Conservation (phyloP, 1,140 invertebrate genomes). For the Phortica variegata region DNA sequence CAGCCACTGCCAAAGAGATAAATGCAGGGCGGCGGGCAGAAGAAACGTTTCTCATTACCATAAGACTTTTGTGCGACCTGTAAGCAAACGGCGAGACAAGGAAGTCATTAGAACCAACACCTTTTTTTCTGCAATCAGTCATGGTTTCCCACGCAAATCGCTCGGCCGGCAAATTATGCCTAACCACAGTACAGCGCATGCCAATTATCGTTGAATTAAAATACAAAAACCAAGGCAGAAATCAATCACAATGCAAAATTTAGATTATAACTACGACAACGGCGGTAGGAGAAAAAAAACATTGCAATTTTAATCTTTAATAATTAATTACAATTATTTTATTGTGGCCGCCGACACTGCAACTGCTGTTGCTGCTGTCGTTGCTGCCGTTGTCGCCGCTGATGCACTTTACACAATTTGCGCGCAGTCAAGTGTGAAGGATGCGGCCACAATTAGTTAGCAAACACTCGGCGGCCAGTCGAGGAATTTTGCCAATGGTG, state of each 20-base stretch:
- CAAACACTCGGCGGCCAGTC: conserved; percentile 25
- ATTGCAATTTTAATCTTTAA: conserved; percentile 47
- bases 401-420: conserved; percentile 43
- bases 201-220: too few relatives aligned
- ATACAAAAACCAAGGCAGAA: too few relatives aligned
- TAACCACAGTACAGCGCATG: too few relatives aligned
- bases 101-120: too few relatives aligned
- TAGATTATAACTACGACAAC: conserved; percentile 39
- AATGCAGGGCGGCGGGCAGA: conserved; percentile 99
- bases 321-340: conserved; percentile 55
- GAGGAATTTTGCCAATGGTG: conserved; percentile 34
- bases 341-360: conserved; percentile 21
- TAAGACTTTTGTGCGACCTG: conserved; percentile 97
- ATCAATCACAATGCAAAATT: conserved; percentile 27
- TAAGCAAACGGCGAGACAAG: not conserved
- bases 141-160: too few relatives aligned
- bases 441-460: conserved; percentile 25
- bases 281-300: too few relatives aligned
- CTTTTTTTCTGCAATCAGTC: too few relatives aligned
- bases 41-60: conserved; percentile 99
- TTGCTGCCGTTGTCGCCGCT: not conserved
- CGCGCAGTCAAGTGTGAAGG: conserved; percentile 48
- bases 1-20: conserved; percentile 98
- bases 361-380: not conserved
- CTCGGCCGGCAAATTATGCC: too few relatives aligned